Percentiles rank a stretch among this genome's conserved stretches.
Conservation (phyloP, 1,140 invertebrate genomes). For the Polypedilum pembai region DNA sequence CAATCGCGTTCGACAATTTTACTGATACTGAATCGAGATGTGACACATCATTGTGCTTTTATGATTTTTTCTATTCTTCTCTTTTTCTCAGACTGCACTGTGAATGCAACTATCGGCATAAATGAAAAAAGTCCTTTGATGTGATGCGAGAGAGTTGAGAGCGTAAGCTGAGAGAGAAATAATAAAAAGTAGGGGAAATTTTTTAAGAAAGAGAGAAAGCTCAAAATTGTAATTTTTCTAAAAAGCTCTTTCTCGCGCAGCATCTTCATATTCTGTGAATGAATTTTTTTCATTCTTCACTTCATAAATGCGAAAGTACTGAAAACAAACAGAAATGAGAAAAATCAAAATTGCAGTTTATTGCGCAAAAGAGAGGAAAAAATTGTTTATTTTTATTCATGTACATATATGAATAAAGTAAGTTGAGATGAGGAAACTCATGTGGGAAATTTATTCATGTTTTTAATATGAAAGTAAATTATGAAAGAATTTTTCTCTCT, state of each 20-base stretch:
- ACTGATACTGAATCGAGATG: slow-evolving; percentile 22
- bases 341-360: slow-evolving; percentile 24
- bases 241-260: not conserved
- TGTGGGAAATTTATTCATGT: not conserved
- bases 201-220: too few relatives aligned
- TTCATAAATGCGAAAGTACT: not conserved
- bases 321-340: not conserved
- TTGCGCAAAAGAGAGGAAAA: slow-evolving; percentile 16
- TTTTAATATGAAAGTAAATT: not conserved
- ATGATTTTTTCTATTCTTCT: slow-evolving; percentile 3
- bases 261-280: not conserved
- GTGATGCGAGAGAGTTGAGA: not conserved
- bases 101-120: slow-evolving; percentile 9
- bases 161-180: too few relatives aligned
- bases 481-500: not conserved
- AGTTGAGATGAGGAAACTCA: not conserved
- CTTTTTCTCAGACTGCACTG: not conserved
- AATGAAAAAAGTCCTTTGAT: not conserved
- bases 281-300: not conserved
- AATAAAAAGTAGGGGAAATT: too few relatives aligned
- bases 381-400: not conserved
- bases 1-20: slow-evolving; percentile 14
- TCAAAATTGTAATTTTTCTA: too few relatives aligned
- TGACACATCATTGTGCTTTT: slow-evolving; percentile 2
- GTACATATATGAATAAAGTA: not conserved